Evolutionary conservation across 2,797 vertebrate genomes (phyloP), one percentile per base, ranked within the genome.

Genomic region (Gymnodraco acuticeps): DNA sequence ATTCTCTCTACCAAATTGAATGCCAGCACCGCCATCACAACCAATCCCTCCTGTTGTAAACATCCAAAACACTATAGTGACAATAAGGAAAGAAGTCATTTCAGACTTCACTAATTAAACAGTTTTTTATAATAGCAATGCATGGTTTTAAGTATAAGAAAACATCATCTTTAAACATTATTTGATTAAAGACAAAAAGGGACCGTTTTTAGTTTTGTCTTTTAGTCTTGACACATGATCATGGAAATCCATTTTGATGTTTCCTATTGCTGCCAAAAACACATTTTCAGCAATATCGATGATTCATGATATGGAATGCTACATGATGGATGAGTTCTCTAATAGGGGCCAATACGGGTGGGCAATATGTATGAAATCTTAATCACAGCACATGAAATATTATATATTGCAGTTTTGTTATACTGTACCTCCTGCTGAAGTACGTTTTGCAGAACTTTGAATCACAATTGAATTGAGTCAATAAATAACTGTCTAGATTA

Each of bases 91-190:
- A 47, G 42, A 65, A 51, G 27, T 20, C 1, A 45, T 61, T 71
- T 69, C 27, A 45, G 47, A 58, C 64, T 70, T 19, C 10, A 70
- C 4, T 52, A 51, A 43, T 60, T 48, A 38, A 75, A 55, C 27
- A 46, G 60, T 10, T 33, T 64, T 58, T 72, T 61, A 16, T 55
- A 52, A 72, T 64, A 81, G 38, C 47, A 38, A 74, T 73, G 78
- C 68, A 83, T 83, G 84, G 53, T 74, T 80, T 82, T 16, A 50
- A 62, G 19, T 47, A 59, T 17, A 48, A 54, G 4, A 63, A 67
- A 53, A 54, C 51, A 65, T 5, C 16, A 56, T 74, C 31, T 72
- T 6, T 59, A 41, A 43, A 19, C 51, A 59, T 60, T 55, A 47
- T 17, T 51, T 3, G 14, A 45, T 66, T n/a, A 8, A 42, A 65